Percentiles rank a stretch among this genome's conserved stretches.
These are phyloP conservation scores for Gopherus flavomarginatus DNA, from an alignment of 2,113 vertebrate genomes.

Conservation along the genomic window DNA sequence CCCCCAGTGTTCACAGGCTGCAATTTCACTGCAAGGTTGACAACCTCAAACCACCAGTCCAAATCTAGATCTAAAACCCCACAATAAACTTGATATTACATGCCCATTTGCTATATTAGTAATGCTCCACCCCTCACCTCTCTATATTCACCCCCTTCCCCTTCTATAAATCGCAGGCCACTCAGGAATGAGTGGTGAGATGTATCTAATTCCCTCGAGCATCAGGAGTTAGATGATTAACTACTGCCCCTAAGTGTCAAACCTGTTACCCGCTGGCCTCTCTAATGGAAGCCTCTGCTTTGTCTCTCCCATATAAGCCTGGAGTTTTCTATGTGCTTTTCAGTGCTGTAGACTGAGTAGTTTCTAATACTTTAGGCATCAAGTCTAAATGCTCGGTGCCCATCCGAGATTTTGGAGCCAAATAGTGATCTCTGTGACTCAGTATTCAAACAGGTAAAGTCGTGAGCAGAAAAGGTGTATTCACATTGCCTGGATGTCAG, in stretches of 20 bases:
- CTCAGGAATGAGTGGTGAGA: too few species aligned
- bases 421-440: background rate
- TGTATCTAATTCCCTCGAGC: too few species aligned
- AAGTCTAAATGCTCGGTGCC: background rate
- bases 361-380: background rate
- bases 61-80: background rate
- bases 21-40: too few species aligned
- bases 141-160: too few species aligned
- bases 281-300: background rate
- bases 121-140: background rate
- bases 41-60: background rate
- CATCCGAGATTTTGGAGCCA: background rate
- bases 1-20: background rate
- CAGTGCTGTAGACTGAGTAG: background rate
- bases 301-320: background rate
- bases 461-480: background rate
- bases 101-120: background rate
- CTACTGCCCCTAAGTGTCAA: background rate
- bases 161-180: background rate
- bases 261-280: background rate
- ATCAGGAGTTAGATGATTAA: too few species aligned
- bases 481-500: background rate
- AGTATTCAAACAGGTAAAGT: background rate
- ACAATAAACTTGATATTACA: background rate
- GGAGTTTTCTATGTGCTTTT: background rate